These are phyloP conservation scores for Atractosteus spatula DNA, from an alignment of 2,113 vertebrate species.

Conservation along the genomic window DNA sequence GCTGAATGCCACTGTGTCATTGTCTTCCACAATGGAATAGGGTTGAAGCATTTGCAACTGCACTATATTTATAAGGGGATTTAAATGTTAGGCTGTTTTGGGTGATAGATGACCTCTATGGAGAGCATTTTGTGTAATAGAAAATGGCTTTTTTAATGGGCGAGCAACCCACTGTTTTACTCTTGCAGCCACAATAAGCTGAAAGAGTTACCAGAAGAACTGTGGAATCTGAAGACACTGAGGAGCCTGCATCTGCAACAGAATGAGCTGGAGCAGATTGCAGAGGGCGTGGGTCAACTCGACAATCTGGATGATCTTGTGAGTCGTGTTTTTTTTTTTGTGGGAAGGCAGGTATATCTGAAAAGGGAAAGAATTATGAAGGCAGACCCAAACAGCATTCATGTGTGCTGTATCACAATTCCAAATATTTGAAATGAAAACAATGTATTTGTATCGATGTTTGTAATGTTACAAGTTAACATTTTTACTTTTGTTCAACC, in stretches of 20 bases:
- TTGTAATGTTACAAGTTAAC: neutral
- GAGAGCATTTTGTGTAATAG: too few relatives aligned
- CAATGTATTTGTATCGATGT: conserved; percentile 8
- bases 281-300: conserved; percentile 77
- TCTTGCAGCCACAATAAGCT: conserved; percentile 85
- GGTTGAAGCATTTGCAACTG: too few relatives aligned
- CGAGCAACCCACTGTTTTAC: conserved; percentile 9
- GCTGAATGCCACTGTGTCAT: neutral
- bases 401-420: too few relatives aligned
- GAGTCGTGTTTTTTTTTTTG: conserved; percentile 37
- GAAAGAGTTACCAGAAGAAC: conserved; percentile 70
- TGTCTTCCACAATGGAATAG: neutral
- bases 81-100: too few relatives aligned
- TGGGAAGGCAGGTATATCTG: neutral
- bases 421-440: neutral
- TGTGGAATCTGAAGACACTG: conserved; percentile 71
- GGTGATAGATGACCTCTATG: too few relatives aligned
- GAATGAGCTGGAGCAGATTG: conserved; percentile 76
- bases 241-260: conserved; percentile 79
- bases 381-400: neutral
- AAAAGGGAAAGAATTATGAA: neutral
- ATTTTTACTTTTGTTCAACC: too few relatives aligned
- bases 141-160: too few relatives aligned
- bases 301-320: conserved; percentile 81
- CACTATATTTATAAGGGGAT: too few relatives aligned